Conservation (phyloP, 2,113 vertebrate genomes). For the Uria aalge region DNA sequence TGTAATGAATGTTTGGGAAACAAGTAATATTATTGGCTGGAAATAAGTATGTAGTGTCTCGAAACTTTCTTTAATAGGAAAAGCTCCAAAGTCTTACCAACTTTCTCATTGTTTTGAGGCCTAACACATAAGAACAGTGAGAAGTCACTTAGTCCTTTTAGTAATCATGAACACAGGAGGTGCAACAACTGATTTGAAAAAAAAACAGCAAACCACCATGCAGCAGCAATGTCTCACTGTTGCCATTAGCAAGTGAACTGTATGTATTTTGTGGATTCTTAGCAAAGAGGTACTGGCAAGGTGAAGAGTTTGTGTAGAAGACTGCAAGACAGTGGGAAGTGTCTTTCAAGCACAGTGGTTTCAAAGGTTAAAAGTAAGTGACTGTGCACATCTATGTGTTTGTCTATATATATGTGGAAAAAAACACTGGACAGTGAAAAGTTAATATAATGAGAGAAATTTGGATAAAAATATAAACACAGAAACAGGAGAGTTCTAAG, state of each 20-base stretch:
- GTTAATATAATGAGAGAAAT: background rate
- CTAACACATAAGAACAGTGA: background rate
- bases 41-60: background rate
- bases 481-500: background rate
- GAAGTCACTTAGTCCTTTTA: background rate
- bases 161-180: background rate
- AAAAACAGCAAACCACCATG: background rate
- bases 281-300: background rate
- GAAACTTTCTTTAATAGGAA: background rate
- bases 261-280: background rate
- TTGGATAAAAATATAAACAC: background rate
- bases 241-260: background rate
- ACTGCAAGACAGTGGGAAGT: background rate
- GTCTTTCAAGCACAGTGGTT: background rate
- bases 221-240: background rate
- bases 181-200: background rate
- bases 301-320: background rate
- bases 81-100: background rate
- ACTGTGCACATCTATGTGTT: fast-evolving
- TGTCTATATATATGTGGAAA: fast-evolving
- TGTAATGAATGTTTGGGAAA: background rate
- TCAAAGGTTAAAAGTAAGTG: background rate
- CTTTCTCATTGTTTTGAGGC: background rate
- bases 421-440: background rate
- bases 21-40: background rate